Percentiles rank a stretch among this genome's conserved stretches.
phyloP scores from a whole-genome alignment of 1,140 invertebrate genomes.

The Brachionus paranguensis region DNA sequence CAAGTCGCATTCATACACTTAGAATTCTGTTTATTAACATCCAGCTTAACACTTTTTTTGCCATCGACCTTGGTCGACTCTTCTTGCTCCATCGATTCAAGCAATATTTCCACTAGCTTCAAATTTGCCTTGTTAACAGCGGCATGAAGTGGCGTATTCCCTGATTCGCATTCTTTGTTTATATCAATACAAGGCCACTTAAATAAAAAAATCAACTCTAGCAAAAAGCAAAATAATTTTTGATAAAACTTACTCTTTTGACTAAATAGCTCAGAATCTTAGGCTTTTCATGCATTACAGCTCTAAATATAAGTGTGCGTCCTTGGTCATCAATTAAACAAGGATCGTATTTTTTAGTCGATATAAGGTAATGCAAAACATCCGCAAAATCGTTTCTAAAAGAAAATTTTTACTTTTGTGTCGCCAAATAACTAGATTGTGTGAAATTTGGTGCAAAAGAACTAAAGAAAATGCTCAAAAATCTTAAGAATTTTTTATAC shows the following conservation, averaged over 20 bases:
- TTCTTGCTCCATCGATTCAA: slow-evolving; percentile 40
- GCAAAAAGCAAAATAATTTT: neutral
- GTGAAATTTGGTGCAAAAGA: too few species aligned
- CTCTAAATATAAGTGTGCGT: slow-evolving; percentile 48
- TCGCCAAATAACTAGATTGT: neutral
- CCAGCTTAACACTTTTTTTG: slow-evolving; percentile 41
- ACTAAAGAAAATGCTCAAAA: too few species aligned
- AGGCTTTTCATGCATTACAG: slow-evolving; percentile 51
- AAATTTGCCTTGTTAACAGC: slow-evolving; percentile 50
- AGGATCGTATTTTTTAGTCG: slow-evolving; percentile 45
- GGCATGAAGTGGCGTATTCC: slow-evolving; percentile 53
- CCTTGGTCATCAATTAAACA: slow-evolving; percentile 45
- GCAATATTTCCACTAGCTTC: slow-evolving; percentile 46
- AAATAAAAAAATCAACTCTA: slow-evolving; percentile 42
- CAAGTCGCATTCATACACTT: slow-evolving; percentile 53
- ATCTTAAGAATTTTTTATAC: too few species aligned
- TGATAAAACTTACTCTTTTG: slow-evolving; percentile 45
- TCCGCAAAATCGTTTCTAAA: slow-evolving; percentile 47
- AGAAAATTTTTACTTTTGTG: neutral
- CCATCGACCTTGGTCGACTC: neutral
- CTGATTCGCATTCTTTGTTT: slow-evolving; percentile 49
- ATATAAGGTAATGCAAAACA: slow-evolving; percentile 51
- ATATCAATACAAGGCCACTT: slow-evolving; percentile 45
- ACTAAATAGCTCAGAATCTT: slow-evolving; percentile 49
- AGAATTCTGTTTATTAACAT: slow-evolving; percentile 48